Base-by-base conservation (phyloP, 2,113 vertebrate species). In the Thunnus maccoyii region DNA sequence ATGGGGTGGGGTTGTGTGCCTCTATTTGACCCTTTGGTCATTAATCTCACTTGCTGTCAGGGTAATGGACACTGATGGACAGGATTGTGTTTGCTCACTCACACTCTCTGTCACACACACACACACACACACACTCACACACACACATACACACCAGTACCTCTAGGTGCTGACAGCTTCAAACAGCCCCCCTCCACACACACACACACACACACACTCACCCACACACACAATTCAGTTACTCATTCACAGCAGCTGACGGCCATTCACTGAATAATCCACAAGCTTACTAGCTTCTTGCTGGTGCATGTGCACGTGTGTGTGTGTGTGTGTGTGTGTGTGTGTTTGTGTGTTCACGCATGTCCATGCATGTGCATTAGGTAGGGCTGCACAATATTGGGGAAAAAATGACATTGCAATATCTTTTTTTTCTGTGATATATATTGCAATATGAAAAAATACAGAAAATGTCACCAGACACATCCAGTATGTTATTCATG, bases 21-120 rank as follows among this genome's bases (percentile, higher is more conserved):
- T 92, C 36, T 81, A 76, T 69, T 75, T 96, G 96, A 96, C 95
- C 94, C 93, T 84, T 80, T 92, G 83, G 91, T 93, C 96, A 96
- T 96, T 95, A 95, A 95, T 96, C 95, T 96, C 95, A 93, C 92
- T 92, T 76, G 90, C 89, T 94, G 94, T 95, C 94, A 93, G 87
- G 82, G 80, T 94, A 94, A 95, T 94, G 90, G 93, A 94, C 93
- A 93, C 89, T 95, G 94, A 95, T 95, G 93, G 95, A 93, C 91
- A 94, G 90, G 78, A 84, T 83, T 88, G 86, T 89, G 86, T 94
- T 91, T 92, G 88, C 83, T 85, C 76, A 46, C 85, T 84, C 73
- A 78, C 82, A 68, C 78, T 62, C 69, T 25, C 73, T 94, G 94
- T 93, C 90, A 32, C 78, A 50, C n/a, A 60, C 64, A 61, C 75